Conservation (phyloP, 1,140 invertebrate genomes). For the Drosophila novamexicana region DNA sequence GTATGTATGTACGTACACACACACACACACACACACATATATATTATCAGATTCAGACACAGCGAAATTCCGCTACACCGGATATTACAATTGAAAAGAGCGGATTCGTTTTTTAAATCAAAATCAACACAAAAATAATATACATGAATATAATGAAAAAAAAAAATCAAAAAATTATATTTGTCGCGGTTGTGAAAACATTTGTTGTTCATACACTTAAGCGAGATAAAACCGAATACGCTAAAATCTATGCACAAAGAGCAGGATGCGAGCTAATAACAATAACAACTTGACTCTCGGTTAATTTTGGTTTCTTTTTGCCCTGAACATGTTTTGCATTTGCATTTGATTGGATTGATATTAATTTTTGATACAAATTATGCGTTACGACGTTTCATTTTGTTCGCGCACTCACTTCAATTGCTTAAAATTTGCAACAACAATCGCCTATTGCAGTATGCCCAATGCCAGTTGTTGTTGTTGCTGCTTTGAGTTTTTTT, state of each 20-base stretch:
- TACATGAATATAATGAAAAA: slow-evolving; percentile 33
- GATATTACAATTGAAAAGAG: slow-evolving; percentile 79
- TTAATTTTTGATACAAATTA: slow-evolving; percentile 6
- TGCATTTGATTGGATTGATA: slow-evolving; percentile 8
- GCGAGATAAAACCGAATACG: slow-evolving; percentile 1
- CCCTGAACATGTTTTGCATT: slow-evolving; percentile 5
- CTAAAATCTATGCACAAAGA: slow-evolving; percentile 38
- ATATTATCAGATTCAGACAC: slow-evolving; percentile 42
- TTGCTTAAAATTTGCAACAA: slow-evolving; percentile 46
- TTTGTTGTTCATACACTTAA: slow-evolving; percentile 4
- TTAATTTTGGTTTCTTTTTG: slow-evolving; percentile 24
- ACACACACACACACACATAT: slow-evolving; percentile 11
- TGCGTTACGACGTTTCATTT: slow-evolving; percentile 14
- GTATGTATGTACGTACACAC: not conserved
- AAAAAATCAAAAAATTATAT: slow-evolving; percentile 44
- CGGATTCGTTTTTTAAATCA: slow-evolving; percentile 45
- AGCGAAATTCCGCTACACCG: slow-evolving; percentile 76
- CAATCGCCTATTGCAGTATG: slow-evolving; percentile 28
- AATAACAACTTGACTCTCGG: slow-evolving; percentile 39
- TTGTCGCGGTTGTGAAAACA: slow-evolving; percentile 34
- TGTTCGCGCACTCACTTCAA: slow-evolving; percentile 52
- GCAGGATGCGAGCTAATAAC: slow-evolving; percentile 59
- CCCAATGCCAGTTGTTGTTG: slow-evolving; percentile 21
- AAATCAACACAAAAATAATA: slow-evolving; percentile 45
- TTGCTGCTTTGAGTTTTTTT: slow-evolving; percentile 20